Evolutionary conservation across 2,113 vertebrate genomes (phyloP), one percentile per base, ranked within the genome.

Genomic region (Lepidiolamprologus cunningtoni): DNA sequence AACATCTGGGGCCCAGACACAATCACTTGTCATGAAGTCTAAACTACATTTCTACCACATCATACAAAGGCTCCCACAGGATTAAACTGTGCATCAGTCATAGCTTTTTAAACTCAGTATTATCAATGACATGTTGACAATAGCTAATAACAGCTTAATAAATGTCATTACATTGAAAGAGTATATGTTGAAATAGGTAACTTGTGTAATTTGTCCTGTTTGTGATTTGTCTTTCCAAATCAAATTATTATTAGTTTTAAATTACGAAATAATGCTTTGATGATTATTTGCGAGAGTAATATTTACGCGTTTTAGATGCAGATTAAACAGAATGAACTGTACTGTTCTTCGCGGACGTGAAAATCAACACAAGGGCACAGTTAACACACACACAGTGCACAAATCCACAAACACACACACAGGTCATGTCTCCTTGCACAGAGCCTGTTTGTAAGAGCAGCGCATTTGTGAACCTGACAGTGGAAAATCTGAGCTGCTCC

Each of bases 401-500:
- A 76, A 17, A 87, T 50, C 11, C 54, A 80, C 55, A 73, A n/a
- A 57, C 88, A 78, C 80, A 86, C 87, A 86, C 84, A 53, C 88
- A 86, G 90, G 89, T 93, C 87, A 86, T 71, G 90, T 95, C 91
- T 93, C 81, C 68, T 82, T 11, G 40, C 90, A 95, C 93, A 95
- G 91, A 91, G 89, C 81, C 90, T 91, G 92, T 93, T 94, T 95
- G 93, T 94, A 57, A 89, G 82, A 83, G 89, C 83, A 76, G 79
- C 57, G 47, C 81, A 33, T 94, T 91, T 93, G 93, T 94, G 92
- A 95, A 94, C 89, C 93, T 89, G 92, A 93, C 93, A 93, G 92
- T 93, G 95, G 95, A 96, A 96, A 96, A 92, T 93, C 4, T 95
- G 95, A 96, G 92, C 89, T 55, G 82, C 84, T 89, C 81, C 88